phyloP scores from a whole-genome alignment of 2,888 invertebrate genomes.

The Aspidapion aeneum region DNA sequence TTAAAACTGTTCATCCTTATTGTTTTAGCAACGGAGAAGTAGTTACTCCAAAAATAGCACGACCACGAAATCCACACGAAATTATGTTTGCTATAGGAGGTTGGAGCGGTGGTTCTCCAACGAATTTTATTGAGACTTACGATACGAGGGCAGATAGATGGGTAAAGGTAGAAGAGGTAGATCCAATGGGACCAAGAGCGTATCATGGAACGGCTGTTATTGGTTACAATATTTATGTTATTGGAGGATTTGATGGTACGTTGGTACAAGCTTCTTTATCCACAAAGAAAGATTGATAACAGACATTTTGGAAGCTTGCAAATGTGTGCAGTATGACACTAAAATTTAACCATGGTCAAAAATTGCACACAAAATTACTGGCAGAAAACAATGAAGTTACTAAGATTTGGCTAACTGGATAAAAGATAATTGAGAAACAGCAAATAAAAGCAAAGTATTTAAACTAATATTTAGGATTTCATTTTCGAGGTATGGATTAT shows the following conservation, averaged over 20 bases:
- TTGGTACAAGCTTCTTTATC: no score
- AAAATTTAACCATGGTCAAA: no score
- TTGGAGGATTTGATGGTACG: slow-evolving; percentile 92
- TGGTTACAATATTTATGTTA: slow-evolving; percentile 79
- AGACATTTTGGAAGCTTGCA: no score
- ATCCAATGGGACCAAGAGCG: slow-evolving; percentile 80
- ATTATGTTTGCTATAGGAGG: slow-evolving; percentile 83
- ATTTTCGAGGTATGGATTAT: slow-evolving; percentile 34
- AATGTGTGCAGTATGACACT: no score
- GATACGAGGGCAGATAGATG: slow-evolving; percentile 87
- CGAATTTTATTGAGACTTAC: slow-evolving; percentile 80
- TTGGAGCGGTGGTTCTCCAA: slow-evolving; percentile 74
- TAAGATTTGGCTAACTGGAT: no score
- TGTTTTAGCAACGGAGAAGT: slow-evolving; percentile 66
- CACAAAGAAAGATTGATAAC: no score
- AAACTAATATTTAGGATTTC: background rate
- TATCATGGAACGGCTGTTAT: slow-evolving; percentile 93
- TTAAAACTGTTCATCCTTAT: slow-evolving; percentile 21
- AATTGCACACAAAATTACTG: no score
- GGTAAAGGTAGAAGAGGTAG: slow-evolving; percentile 78
- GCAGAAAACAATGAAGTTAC: no score
- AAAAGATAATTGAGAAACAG: no score
- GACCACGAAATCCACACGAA: slow-evolving; percentile 83
- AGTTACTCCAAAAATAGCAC: slow-evolving; percentile 78
- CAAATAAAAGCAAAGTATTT: no score